These are phyloP conservation scores for Drosophila prostipennis DNA, from an alignment of 2,888 invertebrate species.

Conservation along the genomic window DNA sequence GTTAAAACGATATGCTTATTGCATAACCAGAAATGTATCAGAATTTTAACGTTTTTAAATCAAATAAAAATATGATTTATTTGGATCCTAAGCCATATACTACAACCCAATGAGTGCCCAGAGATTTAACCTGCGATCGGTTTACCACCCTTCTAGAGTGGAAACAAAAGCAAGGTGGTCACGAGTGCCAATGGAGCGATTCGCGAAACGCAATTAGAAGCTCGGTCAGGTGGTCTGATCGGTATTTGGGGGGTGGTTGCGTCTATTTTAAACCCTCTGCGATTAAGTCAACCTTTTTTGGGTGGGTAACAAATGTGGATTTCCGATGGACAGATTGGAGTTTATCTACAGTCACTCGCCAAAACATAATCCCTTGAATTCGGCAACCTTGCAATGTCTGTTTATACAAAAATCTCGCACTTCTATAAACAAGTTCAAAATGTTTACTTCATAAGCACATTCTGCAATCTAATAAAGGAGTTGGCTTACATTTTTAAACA, in stretches of 20 bases:
- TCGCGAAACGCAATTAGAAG: slow-evolving; percentile 27
- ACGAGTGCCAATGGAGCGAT: slow-evolving; percentile 26
- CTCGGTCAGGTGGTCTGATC: slow-evolving; percentile 28
- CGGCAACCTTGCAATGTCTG: not conserved
- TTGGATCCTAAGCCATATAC: no score
- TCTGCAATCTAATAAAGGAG: not conserved
- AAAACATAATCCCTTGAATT: no score
- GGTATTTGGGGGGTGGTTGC: slow-evolving; percentile 7
- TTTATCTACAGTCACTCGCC: no score
- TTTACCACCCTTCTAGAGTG: not conserved
- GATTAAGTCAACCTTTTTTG: not conserved
- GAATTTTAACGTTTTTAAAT: no score
- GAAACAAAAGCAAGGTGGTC: slow-evolving; percentile 4
- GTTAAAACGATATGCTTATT: no score
- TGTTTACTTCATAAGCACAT: not conserved
- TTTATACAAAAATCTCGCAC: not conserved
- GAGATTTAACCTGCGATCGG: no score
- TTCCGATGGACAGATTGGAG: not conserved
- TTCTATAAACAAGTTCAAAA: not conserved
- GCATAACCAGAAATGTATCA: no score
- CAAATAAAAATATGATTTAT: no score
- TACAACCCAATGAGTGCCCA: no score
- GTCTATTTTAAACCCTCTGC: slow-evolving; percentile 1
- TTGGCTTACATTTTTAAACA: no score
- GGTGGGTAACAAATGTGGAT: not conserved